phyloP scores from a whole-genome alignment of 2,888 invertebrate species.

The Parasteatoda lunata region DNA sequence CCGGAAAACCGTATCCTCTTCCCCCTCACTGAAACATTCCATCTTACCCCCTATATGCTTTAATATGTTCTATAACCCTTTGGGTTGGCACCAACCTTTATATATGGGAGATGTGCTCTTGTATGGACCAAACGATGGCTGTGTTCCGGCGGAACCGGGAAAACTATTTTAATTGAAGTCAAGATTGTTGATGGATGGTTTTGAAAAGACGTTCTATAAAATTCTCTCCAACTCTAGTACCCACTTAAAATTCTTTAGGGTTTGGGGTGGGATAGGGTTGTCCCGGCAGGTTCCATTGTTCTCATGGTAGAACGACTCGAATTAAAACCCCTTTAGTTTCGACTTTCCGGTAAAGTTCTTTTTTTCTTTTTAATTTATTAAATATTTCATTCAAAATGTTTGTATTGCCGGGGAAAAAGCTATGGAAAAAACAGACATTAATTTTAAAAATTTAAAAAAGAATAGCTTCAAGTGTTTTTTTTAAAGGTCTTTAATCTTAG shows the following conservation, averaged over 20 bases:
- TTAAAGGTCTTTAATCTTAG: background rate
- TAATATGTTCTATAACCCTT: conserved; percentile 63
- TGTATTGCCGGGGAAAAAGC: conserved; percentile 7
- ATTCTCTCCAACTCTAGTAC: conserved; percentile 32
- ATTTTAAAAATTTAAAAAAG: conserved; percentile 56
- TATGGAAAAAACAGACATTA: conserved; percentile 37
- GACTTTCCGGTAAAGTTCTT: background rate
- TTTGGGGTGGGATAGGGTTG: conserved; percentile 53
- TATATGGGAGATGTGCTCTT: background rate
- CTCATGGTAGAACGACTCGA: conserved; percentile 41
- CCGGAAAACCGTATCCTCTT: conserved; percentile 53
- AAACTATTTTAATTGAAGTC: conserved; percentile 67
- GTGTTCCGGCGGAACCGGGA: conserved; percentile 59
- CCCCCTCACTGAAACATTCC: background rate
- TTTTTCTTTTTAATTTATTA: conserved; percentile 18
- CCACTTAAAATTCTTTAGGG: conserved; percentile 56
- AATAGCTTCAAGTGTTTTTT: conserved; percentile 10
- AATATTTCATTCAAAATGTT: conserved; percentile 17
- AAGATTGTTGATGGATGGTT: conserved; percentile 60
- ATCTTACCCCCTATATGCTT: conserved; percentile 16
- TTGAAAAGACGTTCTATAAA: conserved; percentile 2
- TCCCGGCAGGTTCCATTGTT: conserved; percentile 61
- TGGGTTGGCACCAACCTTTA: conserved; percentile 15
- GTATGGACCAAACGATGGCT: conserved; percentile 16
- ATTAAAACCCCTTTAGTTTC: conserved; percentile 31